Evolutionary conservation across 2,888 invertebrate species (phyloP).

Genomic region (Phengaris arion): DNA sequence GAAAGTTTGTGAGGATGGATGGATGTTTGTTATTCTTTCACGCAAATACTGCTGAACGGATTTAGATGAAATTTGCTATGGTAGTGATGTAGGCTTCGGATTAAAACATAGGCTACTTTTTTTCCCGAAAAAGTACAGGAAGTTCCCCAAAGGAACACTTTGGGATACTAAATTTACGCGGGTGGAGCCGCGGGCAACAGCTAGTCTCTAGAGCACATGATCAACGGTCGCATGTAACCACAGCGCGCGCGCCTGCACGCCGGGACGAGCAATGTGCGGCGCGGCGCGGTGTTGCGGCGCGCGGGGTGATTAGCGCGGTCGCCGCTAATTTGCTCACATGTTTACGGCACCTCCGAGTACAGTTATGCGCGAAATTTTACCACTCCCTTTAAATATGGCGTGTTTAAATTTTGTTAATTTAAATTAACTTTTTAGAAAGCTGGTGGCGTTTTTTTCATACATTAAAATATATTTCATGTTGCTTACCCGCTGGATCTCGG

Average conservation of each 20-base stretch:
- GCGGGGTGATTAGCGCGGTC: slow-evolving; percentile 60
- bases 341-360: slow-evolving; percentile 34
- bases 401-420: slow-evolving; percentile 1
- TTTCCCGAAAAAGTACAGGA: no score
- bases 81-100: no score
- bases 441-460: not conserved
- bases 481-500: slow-evolving; percentile 89
- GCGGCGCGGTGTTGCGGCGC: slow-evolving; percentile 47
- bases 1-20: no score
- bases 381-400: not conserved
- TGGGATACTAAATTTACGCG: no score
- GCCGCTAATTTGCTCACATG: slow-evolving; percentile 73
- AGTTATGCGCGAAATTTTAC: slow-evolving; percentile 22
- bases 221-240: slow-evolving; percentile 14
- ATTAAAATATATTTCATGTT: not conserved
- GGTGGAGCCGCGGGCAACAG: no score
- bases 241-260: slow-evolving; percentile 42
- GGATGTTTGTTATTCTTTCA: no score
- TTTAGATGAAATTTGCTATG: no score
- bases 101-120: no score
- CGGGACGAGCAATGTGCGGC: slow-evolving; percentile 47
- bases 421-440: not conserved
- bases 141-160: no score
- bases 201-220: not conserved
- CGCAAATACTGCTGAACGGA: no score